Conservation (phyloP, 1,140 invertebrate species). For the Halyomorpha halys region DNA sequence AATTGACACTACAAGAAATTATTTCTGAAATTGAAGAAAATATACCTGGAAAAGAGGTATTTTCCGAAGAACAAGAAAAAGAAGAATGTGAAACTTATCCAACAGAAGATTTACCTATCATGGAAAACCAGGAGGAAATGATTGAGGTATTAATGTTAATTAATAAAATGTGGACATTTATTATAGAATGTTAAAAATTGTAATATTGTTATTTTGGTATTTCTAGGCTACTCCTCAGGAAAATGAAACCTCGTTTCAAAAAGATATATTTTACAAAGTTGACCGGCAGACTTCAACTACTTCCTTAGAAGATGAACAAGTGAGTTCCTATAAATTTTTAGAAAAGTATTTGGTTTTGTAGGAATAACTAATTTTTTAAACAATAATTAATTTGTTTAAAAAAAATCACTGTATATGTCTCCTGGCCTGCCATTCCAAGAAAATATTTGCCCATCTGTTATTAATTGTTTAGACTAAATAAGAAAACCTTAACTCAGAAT, state of each 20-base stretch:
- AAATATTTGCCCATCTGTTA: too few species aligned
- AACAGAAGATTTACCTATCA: not conserved
- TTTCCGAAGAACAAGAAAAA: not conserved
- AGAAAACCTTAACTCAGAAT: too few species aligned
- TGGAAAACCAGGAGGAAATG: not conserved
- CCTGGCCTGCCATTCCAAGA: too few species aligned
- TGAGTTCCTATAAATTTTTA: not conserved
- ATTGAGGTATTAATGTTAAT: not conserved
- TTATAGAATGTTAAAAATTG: not conserved
- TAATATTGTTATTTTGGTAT: not conserved
- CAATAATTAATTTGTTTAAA: too few species aligned
- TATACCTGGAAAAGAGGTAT: not conserved
- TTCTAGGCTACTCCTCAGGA: not conserved
- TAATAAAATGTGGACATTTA: not conserved
- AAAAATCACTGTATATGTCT: too few species aligned
- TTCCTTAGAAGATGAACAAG: constrained; percentile 22
- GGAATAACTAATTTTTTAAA: too few species aligned
- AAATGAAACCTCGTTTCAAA: not conserved
- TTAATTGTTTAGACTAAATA: too few species aligned
- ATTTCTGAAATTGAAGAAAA: constrained; percentile 23
- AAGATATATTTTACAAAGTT: not conserved
- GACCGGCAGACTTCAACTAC: constrained; percentile 27
- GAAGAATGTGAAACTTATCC: constrained; percentile 10
- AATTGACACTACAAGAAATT: constrained; percentile 18
- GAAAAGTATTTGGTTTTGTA: too few species aligned